phyloP scores from a whole-genome alignment of 2,888 invertebrate species.

The Zele albiditarsus region DNA sequence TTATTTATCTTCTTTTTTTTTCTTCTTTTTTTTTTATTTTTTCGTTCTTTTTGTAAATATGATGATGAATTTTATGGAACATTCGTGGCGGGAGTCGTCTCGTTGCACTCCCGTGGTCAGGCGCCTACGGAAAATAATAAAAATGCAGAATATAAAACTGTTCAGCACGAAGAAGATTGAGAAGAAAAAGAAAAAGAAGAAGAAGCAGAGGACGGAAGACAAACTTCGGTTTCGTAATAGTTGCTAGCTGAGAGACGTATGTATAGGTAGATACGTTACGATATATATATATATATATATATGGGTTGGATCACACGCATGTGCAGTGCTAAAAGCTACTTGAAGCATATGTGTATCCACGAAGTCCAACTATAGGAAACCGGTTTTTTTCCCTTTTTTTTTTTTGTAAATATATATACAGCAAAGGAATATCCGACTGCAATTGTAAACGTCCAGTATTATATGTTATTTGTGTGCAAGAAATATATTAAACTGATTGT shows the following conservation, averaged over 20 bases:
- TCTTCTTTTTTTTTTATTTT: not conserved
- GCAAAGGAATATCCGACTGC: not conserved
- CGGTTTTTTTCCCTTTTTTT: conserved; percentile 18
- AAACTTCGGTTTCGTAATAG: not conserved
- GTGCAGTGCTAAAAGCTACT: conserved; percentile 31
- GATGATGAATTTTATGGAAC: conserved; percentile 3
- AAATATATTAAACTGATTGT: not conserved
- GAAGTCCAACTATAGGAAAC: conserved; percentile 18
- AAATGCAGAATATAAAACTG: conserved; percentile 1
- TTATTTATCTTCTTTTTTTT: not conserved
- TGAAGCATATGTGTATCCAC: conserved; percentile 3
- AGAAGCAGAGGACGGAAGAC: not conserved
- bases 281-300: conserved; percentile 15
- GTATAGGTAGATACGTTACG: not conserved
- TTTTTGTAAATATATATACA: not conserved
- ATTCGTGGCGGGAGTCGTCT: not conserved
- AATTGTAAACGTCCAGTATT: conserved; percentile 8
- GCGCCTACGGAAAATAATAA: conserved; percentile 4
- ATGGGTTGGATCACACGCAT: conserved; percentile 23
- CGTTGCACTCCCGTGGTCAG: not conserved
- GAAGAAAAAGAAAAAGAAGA: too few species aligned
- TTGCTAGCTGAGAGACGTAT: conserved; percentile 13
- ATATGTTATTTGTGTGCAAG: not conserved
- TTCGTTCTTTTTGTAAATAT: not conserved
- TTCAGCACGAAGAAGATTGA: not conserved